Percentiles rank a stretch among this genome's conserved stretches.
Evolutionary conservation across 2,113 vertebrate species (phyloP).

Genomic region (Nyctereutes procyonoides): DNA sequence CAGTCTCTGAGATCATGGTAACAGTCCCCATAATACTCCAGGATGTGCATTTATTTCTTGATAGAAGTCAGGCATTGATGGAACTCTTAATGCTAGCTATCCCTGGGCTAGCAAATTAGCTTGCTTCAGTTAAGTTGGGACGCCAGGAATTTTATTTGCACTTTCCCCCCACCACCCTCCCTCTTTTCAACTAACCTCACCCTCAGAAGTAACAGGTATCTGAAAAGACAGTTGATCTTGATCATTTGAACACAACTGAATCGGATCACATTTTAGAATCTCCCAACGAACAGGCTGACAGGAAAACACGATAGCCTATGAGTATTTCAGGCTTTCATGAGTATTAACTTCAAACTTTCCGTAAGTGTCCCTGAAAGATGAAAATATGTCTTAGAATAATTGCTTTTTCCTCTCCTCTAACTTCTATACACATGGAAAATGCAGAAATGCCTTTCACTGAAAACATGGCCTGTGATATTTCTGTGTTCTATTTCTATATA

Average conservation of each 20-base stretch:
- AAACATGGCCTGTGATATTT: slow-evolving; percentile 59
- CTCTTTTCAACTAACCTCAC: slow-evolving; percentile 58
- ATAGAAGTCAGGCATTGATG: slow-evolving; percentile 67
- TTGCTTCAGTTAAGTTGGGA: slow-evolving; percentile 53
- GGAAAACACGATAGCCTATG: slow-evolving; percentile 26
- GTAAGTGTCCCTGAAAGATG: slow-evolving; percentile 59
- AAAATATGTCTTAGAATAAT: slow-evolving; percentile 10
- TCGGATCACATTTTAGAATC: slow-evolving; percentile 47
- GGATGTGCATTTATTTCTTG: slow-evolving; percentile 70
- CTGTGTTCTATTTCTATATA: slow-evolving; percentile 54
- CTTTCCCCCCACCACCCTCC: neutral
- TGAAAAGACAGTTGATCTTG: slow-evolving; percentile 57
- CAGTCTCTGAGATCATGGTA: slow-evolving; percentile 79
- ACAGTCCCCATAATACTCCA: slow-evolving; percentile 77
- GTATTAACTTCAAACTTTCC: slow-evolving; percentile 54
- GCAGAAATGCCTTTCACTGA: slow-evolving; percentile 57
- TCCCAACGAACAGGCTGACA: slow-evolving; percentile 47
- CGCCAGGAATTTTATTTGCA: slow-evolving; percentile 15
- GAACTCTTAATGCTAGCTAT: neutral
- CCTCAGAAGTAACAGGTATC: slow-evolving; percentile 79
- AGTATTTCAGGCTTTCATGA: neutral
- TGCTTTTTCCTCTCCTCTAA: slow-evolving; percentile 46
- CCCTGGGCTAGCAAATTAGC: neutral
- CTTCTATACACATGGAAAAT: slow-evolving; percentile 55
- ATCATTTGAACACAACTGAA: slow-evolving; percentile 63